Base-by-base conservation (phyloP, 2,888 invertebrate genomes). In the Apomyelois bistriatella region DNA sequence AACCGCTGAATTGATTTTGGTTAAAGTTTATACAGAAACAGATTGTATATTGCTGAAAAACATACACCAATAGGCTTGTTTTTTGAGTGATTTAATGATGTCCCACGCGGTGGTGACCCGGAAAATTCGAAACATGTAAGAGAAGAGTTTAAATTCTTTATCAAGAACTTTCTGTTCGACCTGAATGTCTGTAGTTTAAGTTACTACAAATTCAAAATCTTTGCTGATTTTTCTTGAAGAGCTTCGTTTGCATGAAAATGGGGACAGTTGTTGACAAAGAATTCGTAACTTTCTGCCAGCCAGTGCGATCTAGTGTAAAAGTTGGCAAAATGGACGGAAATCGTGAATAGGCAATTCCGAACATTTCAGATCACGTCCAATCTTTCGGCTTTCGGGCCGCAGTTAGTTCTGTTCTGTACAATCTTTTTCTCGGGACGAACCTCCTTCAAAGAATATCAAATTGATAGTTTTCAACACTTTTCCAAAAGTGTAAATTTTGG, bases 341-440 rank as follows among this genome's bases (percentile, higher is more conserved):
- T 68, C 75, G 79, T 82, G 86, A 84, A 85, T 80, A 84, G 83
- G 80, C 84, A 82, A 82, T 84, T 76, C 68, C 61, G 61, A 76
- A 71, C 72, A 78, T 82, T 82, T 81, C 79, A 73, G 78, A 77
- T 80, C 85, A 86, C 85, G 84, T 82, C 61, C 60, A 59, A 54
- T 68, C 74, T 74, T 72, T 78, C 81, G 82, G 84, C 74, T 74
- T 72, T 78, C 81, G 83, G 84, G 79, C 61, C 64, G 64, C 66
- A 66, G 77, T 13, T 38, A 13, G 13, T 13, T 38, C 40, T 40
- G 13, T 13, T 38, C 40, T 40, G 9, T 16, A 15, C 40, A 40
- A 40, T 10, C 40, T 40, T 3, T 9, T 40, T 40, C 40, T 12
- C 12, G n/a, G 15, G 13, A 16, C 32, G 10, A 13, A 13, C 16